Evolutionary conservation across 2,888 invertebrate species (phyloP), one percentile per base, ranked within the genome.

Genomic region (Agrotis ipsilon): DNA sequence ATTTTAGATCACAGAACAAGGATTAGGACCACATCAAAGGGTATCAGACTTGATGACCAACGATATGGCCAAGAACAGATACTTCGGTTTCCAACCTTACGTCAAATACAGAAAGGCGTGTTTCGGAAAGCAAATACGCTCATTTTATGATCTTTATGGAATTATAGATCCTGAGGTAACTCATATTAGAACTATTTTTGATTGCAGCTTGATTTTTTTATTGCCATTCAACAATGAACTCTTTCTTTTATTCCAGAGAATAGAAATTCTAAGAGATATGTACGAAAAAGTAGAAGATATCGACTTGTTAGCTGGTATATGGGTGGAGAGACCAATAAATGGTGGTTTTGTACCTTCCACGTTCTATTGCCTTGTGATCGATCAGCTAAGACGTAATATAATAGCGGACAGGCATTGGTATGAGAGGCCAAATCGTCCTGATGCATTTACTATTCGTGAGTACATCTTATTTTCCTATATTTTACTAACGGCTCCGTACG

Each of bases 321-420:
- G 98, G 75, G 97, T 98, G 0, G 99, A 99, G 90, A 97, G 97
- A 71, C 97, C 98, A 0, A 95, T 98, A 59, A 97, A 97, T 6
- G 98, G 98, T 45, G 98, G 98, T 54, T 97, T 98, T 96, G 96
- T 98, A 48, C 98, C 99, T n/a, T 98, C 98, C 0, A 98, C 98
- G 5, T 98, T 99, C 89, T 98, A 98, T 75, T 99, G 99, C 87
- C 96, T 99, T 72, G 98, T 99, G 80, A 98, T 98, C 11, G 98
- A 98, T n/a, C 98, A 99, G 92, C 97, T 98, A 92, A 97, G 97
- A 82, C 97, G 98, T 84, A 96, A 98, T 3, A 96, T 98, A 81
- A 96, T 97, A 62, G 98, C 98, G 54, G 99, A 99, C 92, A 97
- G 99, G 85, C 99, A 98, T 93, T 99, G 98, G 98, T 96, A 91